Evolutionary conservation across 2,113 vertebrate species (phyloP).

Genomic region (Charadrius vociferus): DNA sequence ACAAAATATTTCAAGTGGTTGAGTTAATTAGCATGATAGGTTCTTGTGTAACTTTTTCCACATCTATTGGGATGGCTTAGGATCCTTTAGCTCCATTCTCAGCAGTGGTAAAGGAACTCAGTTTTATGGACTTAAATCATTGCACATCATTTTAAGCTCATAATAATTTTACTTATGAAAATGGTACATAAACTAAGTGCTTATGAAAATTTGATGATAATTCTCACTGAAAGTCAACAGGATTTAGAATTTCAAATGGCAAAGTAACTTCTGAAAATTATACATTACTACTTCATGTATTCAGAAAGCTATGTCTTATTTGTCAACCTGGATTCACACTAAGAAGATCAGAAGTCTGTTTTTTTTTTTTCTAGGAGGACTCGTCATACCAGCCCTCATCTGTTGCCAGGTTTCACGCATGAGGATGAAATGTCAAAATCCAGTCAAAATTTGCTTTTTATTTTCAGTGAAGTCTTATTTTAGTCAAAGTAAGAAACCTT

Average conservation of each 20-base stretch:
- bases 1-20: neutral
- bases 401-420: neutral
- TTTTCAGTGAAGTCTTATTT: neutral
- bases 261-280: neutral
- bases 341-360: neutral
- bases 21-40: neutral
- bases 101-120: neutral
- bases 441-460: neutral
- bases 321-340: neutral
- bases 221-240: neutral
- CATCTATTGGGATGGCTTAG: neutral
- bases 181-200: neutral
- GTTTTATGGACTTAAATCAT: neutral
- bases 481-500: neutral
- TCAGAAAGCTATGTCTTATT: neutral
- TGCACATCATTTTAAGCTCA: neutral
- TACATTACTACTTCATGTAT: neutral
- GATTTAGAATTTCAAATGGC: neutral
- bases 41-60: neutral
- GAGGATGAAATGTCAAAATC: neutral
- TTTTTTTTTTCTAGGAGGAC: neutral
- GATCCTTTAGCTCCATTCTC: neutral
- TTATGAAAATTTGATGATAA: neutral
- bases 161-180: neutral
- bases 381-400: neutral